These are phyloP conservation scores for Apis florea DNA, from an alignment of 1,140 invertebrate species.

Conservation along the genomic window DNA sequence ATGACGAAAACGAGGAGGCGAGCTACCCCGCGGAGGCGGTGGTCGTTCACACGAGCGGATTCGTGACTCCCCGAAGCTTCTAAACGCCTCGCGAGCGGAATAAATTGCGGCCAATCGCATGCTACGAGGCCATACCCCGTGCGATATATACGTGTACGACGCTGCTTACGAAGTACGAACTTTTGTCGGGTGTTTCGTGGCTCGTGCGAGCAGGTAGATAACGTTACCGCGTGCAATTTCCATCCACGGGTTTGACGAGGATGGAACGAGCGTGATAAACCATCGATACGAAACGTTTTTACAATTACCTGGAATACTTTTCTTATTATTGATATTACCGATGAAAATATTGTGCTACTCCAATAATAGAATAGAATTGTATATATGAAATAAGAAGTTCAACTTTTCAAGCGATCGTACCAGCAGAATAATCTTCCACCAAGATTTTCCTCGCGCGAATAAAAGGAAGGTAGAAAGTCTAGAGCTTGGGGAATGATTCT, in stretches of 20 bases:
- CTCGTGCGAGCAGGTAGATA: conserved; percentile 9
- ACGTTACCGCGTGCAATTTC: conserved; percentile 22
- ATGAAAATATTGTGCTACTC: neutral
- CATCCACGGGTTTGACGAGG: conserved; percentile 24
- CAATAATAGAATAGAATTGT: no score
- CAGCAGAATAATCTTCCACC: neutral
- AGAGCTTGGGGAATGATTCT: neutral
- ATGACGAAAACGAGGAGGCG: conserved; percentile 38
- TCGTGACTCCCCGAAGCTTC: conserved; percentile 48
- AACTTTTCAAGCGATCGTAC: neutral
- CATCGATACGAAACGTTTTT: conserved; percentile 32
- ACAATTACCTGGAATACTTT: conserved; percentile 25
- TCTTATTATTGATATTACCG: neutral
- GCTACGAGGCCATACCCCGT: conserved; percentile 42
- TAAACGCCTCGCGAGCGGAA: conserved; percentile 51
- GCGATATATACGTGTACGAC: conserved; percentile 25
- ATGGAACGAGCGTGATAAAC: conserved; percentile 28
- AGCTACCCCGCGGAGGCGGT: conserved; percentile 57
- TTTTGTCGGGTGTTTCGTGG: conserved; percentile 25
- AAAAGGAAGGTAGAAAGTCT: neutral
- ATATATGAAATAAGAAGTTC: no score
- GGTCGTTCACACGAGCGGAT: conserved; percentile 57
- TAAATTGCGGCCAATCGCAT: conserved; percentile 58
- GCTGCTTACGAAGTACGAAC: conserved; percentile 40
- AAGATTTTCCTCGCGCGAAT: neutral